Conservation (phyloP, 2,888 invertebrate species). For the Iselma pallidipennis region DNA sequence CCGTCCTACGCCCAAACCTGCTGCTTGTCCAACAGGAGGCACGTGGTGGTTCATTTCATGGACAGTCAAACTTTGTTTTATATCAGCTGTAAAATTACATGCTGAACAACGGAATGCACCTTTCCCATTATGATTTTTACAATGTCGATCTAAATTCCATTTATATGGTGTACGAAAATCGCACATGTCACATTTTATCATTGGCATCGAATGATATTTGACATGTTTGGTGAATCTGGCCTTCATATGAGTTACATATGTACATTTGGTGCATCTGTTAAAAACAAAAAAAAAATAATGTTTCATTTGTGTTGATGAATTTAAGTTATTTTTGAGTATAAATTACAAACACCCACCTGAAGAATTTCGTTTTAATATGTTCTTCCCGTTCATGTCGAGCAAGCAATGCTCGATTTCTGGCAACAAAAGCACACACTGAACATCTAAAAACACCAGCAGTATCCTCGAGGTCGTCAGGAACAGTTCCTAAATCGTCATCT, state of each 20-base stretch:
- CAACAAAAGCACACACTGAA: slow-evolving; percentile 71
- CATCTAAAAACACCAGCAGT: slow-evolving; percentile 57
- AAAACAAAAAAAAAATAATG: slow-evolving; percentile 49
- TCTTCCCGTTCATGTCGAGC: slow-evolving; percentile 73
- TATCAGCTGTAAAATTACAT: slow-evolving; percentile 90
- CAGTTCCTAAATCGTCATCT: slow-evolving; percentile 40
- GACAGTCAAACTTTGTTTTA: slow-evolving; percentile 88
- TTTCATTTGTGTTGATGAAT: slow-evolving; percentile 56
- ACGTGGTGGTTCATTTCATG: slow-evolving; percentile 91
- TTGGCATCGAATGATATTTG: slow-evolving; percentile 91
- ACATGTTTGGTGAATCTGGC: slow-evolving; percentile 91
- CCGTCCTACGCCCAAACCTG: slow-evolving; percentile 60
- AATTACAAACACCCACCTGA: slow-evolving; percentile 56
- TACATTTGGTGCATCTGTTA: slow-evolving; percentile 81
- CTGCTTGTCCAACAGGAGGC: slow-evolving; percentile 73
- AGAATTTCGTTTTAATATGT: slow-evolving; percentile 77
- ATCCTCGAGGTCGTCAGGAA: slow-evolving; percentile 6
- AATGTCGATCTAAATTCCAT: slow-evolving; percentile 93
- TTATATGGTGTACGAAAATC: slow-evolving; percentile 91
- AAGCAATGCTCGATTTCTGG: slow-evolving; percentile 66
- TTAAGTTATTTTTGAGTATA: not conserved
- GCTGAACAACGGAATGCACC: slow-evolving; percentile 83
- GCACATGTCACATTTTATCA: slow-evolving; percentile 92
- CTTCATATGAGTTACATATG: slow-evolving; percentile 88
- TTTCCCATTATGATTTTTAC: slow-evolving; percentile 85